Base-by-base conservation (phyloP, 1,140 invertebrate species). In the Elysia chlorotica region DNA sequence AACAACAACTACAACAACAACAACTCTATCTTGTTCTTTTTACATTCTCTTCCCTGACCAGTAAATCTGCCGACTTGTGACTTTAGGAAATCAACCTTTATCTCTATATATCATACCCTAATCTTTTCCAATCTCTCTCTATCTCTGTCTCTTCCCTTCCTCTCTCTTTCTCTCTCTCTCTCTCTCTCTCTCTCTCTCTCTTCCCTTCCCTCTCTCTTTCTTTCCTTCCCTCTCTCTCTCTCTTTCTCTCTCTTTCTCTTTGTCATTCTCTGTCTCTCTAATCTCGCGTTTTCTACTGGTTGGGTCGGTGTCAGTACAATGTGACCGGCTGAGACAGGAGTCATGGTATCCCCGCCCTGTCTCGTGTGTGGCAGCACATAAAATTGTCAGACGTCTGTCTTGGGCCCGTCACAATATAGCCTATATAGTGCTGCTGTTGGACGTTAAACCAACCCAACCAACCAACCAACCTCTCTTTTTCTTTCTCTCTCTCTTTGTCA, bases 401-500 rank as follows among this genome's bases (percentile, higher is more conserved):
- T n/a, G 54, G 30, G n/a, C 4, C n/a, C n/a, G 6, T 5, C n/a
- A 23, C 4, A 6, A 28, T 6, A n/a, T 23, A 4, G 21, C 54
- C 30, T 6, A 28, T 28, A 25, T n/a, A 57, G n/a, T 57, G 54
- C n/a, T 4, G 30, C 3, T 23, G 3, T 10, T n/a, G 54, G 30
- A 25, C n/a, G 30, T n/a, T 57, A 28, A 23, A 57, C 4, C 31
- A 3, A 4, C 30, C 35, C 21, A 19, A 21, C 5, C 59, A 31
- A 5, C n/a, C n/a, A 30, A 6, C 35, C 21, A 19, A 21, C 19
- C 10, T 62, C 4, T 30, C 30, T 5, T 19, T 62, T 17, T 30
- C 21, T 23, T 4, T 62, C 28, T 30, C 3, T 23, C 25, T 62
- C 21, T 30, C 2, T 62, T 76, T 65, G 79, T 37, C 36, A 56